Percentiles rank a stretch among this genome's conserved stretches.
Evolutionary conservation across 2,888 invertebrate genomes (phyloP).

Genomic region (Anticlea derivata): DNA sequence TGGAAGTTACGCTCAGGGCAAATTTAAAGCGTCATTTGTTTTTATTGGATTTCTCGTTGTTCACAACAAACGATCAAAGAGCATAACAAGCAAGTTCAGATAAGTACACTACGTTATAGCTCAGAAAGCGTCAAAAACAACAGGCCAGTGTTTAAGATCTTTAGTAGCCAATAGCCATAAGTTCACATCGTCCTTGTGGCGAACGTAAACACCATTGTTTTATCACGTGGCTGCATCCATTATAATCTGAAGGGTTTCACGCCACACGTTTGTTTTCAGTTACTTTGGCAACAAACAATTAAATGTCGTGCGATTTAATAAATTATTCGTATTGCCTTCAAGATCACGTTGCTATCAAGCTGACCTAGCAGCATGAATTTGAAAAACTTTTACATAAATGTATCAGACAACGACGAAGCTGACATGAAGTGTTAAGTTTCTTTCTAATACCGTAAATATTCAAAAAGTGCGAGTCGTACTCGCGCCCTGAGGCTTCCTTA

Average conservation of each 20-base stretch:
- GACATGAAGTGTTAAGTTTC: too few species aligned
- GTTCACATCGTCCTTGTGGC: conserved; percentile 63
- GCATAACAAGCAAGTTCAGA: background rate
- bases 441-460: too few species aligned
- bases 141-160: conserved; percentile 48
- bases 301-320: conserved; percentile 29
- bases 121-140: conserved; percentile 50
- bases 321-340: conserved; percentile 6
- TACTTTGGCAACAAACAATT: conserved; percentile 30
- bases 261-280: conserved; percentile 58
- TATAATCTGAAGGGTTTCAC: conserved; percentile 67
- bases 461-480: too few species aligned
- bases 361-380: background rate
- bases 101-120: conserved; percentile 44
- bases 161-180: conserved; percentile 47
- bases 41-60: conserved; percentile 22
- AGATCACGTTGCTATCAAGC: conserved; percentile 5
- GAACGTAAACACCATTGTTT: conserved; percentile 78
- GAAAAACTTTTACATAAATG: too few species aligned
- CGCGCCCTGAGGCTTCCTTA: too few species aligned
- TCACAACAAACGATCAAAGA: background rate
- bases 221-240: conserved; percentile 71
- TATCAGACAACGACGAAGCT: too few species aligned
- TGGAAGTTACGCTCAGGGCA: conserved; percentile 22
- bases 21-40: conserved; percentile 22